These are phyloP conservation scores for Tolypeutes matacus DNA, from an alignment of 2,797 vertebrate genomes.

Conservation along the genomic window DNA sequence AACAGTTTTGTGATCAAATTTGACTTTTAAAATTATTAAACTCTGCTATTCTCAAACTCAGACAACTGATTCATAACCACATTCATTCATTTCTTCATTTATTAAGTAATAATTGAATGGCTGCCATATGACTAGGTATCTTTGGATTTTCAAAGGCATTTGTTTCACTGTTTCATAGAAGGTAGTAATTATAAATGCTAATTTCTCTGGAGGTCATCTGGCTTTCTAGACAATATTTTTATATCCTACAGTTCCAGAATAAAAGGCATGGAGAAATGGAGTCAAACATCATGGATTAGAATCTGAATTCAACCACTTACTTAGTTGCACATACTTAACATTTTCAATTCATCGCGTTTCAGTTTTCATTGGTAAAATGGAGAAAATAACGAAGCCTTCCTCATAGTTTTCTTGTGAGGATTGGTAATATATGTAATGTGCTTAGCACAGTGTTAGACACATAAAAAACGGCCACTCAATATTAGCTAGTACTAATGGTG, in stretches of 20 bases:
- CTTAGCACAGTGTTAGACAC: neutral
- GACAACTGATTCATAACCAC: neutral
- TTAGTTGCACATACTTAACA: neutral
- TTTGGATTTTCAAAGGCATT: conserved; percentile 47
- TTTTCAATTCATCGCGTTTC: neutral
- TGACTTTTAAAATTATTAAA: conserved; percentile 62
- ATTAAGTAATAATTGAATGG: conserved; percentile 15
- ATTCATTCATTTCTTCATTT: conserved; percentile 9
- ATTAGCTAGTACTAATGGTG: neutral
- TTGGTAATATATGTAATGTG: neutral
- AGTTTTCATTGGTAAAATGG: neutral
- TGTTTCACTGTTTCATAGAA: neutral
- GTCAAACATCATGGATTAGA: neutral
- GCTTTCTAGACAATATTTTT: neutral
- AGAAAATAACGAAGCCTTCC: neutral
- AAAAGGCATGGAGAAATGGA: neutral
- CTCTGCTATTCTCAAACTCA: neutral
- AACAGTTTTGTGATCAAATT: conserved; percentile 57
- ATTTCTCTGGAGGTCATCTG: neutral
- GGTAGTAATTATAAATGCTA: neutral
- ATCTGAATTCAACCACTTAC: neutral
- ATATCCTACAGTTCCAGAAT: neutral
- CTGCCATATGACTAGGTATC: neutral
- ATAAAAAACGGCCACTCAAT: neutral
- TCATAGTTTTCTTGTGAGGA: neutral